Conservation (phyloP, 2,113 vertebrate genomes). For the Porphyrio hochstetteri region DNA sequence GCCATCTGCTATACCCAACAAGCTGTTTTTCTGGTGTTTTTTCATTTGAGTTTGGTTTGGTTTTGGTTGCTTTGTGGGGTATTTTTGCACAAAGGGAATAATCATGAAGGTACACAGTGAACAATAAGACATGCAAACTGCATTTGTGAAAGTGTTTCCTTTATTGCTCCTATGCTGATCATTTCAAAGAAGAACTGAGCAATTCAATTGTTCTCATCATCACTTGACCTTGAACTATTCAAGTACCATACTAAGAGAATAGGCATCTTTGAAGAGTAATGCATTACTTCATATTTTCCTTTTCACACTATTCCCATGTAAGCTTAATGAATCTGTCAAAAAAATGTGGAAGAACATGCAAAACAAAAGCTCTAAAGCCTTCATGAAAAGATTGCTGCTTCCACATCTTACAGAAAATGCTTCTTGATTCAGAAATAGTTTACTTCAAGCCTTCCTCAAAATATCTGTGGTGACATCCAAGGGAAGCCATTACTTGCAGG, state of each 20-base stretch:
- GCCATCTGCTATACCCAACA: not conserved
- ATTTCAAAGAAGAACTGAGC: not conserved
- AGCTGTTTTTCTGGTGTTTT: no score
- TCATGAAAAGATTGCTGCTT: not conserved
- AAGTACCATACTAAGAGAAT: not conserved
- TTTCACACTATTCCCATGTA: not conserved
- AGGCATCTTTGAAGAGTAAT: not conserved
- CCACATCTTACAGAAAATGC: not conserved
- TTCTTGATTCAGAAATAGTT: not conserved
- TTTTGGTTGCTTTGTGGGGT: no score
- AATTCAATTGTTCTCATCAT: not conserved
- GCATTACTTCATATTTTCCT: not conserved
- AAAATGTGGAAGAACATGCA: not conserved
- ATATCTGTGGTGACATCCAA: not conserved
- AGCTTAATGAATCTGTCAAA: not conserved
- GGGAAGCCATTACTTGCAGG: not conserved
- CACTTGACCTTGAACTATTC: not conserved
- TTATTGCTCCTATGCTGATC: not conserved
- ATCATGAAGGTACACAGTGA: not conserved
- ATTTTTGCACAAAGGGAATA: not conserved
- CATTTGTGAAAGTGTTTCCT: not conserved
- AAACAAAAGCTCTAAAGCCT: not conserved
- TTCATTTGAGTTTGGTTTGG: no score
- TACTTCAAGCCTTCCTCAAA: not conserved
- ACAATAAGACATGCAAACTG: not conserved